Evolutionary conservation across 2,797 vertebrate genomes (phyloP), one percentile per base, ranked within the genome.

Genomic region (Sebastes reedi): DNA sequence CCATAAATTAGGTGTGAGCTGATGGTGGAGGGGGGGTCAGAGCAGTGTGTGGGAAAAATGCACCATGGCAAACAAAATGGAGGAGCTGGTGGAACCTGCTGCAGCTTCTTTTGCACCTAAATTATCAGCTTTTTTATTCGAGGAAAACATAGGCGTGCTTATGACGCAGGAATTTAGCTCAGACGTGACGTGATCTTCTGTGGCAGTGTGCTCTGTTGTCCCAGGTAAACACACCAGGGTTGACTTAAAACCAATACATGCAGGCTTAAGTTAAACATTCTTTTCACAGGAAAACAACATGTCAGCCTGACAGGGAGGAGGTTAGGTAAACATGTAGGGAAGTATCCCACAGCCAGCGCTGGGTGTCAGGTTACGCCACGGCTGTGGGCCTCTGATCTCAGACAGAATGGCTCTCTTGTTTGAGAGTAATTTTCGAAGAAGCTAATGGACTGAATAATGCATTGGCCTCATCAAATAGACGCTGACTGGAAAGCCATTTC

Each of bases 401-500:
- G 90, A 94, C 91, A 94, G 94, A 94, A 94, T 88, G 92, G 92
- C 92, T 93, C 92, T 94, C 92, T 94, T 95, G 94, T 95, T 92
- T 93, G 94, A 94, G 91, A 94, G 94, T 94, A 89, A 94, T 94
- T 94, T 94, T 94, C 90, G 87, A 91, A 94, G 92, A 94, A 91
- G 94, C 94, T 95, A 95, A 95, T 94, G 93, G 93, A 92, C 93
- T 95, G 93, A 95, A 95, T 95, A 95, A 95, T 95, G 93, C 94
- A 95, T 94, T 89, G 89, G 92, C 91, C 91, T 94, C 93, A 93
- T 95, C 93, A 94, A 94, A 93, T 94, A 93, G 92, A 93, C 82
- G 85, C 90, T 92, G 94, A 94, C 94, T 93, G 92, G 94, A 94
- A 94, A 95, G 94, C 90, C 93, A 92, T 95, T 94, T 93, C 89